These are phyloP conservation scores for Hemicentrotus pulcherrimus DNA, from an alignment of 35 echinoderm and acorn worm genomes.

Conservation along the genomic window DNA sequence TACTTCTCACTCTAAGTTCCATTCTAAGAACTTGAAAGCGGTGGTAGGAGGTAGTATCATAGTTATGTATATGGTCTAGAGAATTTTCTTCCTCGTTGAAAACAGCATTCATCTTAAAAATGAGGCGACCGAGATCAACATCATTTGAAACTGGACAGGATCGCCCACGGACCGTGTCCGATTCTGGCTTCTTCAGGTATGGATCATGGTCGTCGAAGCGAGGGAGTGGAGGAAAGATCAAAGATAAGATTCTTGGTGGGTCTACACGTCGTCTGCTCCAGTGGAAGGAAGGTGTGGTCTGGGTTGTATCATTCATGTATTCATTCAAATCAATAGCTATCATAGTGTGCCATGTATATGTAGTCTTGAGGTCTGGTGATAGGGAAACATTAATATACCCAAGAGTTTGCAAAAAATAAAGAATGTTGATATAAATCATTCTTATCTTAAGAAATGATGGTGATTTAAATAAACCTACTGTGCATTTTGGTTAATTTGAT, in stretches of 20 bases:
- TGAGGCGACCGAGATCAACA: slow-evolving; percentile 1
- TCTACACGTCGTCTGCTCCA: neutral
- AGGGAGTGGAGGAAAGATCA: slow-evolving; percentile 35
- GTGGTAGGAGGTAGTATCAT: neutral
- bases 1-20: neutral
- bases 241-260: neutral
- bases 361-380: neutral
- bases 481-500: no score
- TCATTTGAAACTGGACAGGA: neutral
- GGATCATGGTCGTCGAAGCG: slow-evolving; percentile 23
- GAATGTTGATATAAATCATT: no score
- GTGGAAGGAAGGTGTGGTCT: slow-evolving; percentile 41
- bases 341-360: neutral
- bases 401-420: no score
- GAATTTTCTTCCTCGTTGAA: neutral
- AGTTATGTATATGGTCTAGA: neutral
- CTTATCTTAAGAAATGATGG: no score
- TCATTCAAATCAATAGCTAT: neutral
- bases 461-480: no score
- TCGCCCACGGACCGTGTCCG: neutral
- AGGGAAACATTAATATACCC: no score
- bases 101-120: slow-evolving; percentile 28
- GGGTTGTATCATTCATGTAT: neutral
- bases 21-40: neutral
- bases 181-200: neutral